A percentile compares a stretch with the other conserved stretches of the same genome.
Evolutionary conservation across 37 sponge, comb jelly and placozoan species (phyloP).

Genomic region (Mnemiopsis leidyi): DNA sequence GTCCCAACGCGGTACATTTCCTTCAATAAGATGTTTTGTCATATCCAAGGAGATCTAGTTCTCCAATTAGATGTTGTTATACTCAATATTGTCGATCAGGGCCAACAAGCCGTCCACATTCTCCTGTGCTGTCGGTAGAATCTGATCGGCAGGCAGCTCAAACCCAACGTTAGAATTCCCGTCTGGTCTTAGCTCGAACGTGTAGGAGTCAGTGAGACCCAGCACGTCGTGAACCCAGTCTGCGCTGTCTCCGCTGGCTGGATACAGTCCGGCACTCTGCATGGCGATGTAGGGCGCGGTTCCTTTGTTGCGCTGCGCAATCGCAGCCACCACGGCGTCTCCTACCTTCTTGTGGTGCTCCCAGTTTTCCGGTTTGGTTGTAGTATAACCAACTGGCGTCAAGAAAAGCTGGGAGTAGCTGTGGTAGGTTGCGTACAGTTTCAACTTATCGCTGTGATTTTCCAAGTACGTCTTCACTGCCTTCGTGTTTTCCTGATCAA

Average conservation of each 20-base stretch:
- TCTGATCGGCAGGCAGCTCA: constrained; percentile 31
- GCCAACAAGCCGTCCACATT: constrained; percentile 59
- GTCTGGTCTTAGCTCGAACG: background rate
- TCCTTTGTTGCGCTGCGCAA: background rate
- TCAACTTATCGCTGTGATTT: background rate
- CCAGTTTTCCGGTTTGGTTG: background rate
- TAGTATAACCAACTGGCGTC: background rate
- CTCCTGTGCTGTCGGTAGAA: constrained; percentile 11
- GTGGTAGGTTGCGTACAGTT: constrained; percentile 12
- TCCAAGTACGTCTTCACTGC: background rate
- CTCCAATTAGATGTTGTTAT: too few relatives aligned
- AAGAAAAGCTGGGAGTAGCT: constrained; percentile 37
- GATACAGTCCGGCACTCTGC: background rate
- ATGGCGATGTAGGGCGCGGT: background rate
- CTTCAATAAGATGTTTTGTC: too few relatives aligned
- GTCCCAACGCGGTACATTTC: too few relatives aligned
- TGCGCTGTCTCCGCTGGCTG: constrained; percentile 34
- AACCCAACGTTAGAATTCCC: background rate
- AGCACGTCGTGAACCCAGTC: constrained; percentile 50
- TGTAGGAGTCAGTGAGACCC: constrained; percentile 6
- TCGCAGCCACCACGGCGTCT: background rate
- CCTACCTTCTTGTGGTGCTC: background rate
- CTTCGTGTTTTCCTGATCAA: background rate
- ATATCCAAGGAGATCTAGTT: too few relatives aligned
- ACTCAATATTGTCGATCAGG: constrained; percentile 41